phyloP scores from a whole-genome alignment of 2,888 invertebrate species.

The Dorcus parallelipipedus region DNA sequence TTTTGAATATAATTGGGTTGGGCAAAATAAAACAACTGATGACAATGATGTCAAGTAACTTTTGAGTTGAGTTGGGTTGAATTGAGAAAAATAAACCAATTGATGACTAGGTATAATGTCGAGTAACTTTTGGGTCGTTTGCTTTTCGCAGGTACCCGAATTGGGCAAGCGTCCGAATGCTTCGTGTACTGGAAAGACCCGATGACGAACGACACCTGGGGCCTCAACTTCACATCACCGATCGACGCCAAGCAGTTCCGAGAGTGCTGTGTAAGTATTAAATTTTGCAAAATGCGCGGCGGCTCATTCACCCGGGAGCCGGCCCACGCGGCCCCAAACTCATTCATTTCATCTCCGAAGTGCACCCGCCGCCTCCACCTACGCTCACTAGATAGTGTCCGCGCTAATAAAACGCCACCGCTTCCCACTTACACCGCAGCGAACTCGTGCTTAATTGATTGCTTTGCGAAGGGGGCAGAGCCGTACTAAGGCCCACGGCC shows the following conservation, averaged over 20 bases:
- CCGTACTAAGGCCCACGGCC: too few species aligned
- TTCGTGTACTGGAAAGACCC: slow-evolving; percentile 99
- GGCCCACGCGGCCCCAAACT: not conserved
- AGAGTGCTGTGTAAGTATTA: slow-evolving; percentile 90
- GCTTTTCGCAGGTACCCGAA: slow-evolving; percentile 75
- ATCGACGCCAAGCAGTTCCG: slow-evolving; percentile 96
- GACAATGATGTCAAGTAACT: too few species aligned
- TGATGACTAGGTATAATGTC: too few species aligned
- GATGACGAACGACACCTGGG: slow-evolving; percentile 97
- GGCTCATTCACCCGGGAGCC: not conserved
- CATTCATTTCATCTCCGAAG: not conserved
- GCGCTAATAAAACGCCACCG: not conserved
- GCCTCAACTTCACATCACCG: slow-evolving; percentile 95
- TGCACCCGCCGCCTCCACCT: not conserved
- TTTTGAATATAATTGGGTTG: too few species aligned
- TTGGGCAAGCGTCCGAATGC: slow-evolving; percentile 97
- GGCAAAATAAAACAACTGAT: too few species aligned
- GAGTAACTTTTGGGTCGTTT: too few species aligned
- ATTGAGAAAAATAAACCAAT: too few species aligned
- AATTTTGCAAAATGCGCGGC: not conserved
- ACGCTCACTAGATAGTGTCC: not conserved
- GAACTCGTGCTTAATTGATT: not conserved
- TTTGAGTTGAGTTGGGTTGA: too few species aligned
- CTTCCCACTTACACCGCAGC: not conserved
- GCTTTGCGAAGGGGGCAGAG: not conserved